phyloP scores from a whole-genome alignment of 2,888 invertebrate species.

The Muschampia plurimacula region DNA sequence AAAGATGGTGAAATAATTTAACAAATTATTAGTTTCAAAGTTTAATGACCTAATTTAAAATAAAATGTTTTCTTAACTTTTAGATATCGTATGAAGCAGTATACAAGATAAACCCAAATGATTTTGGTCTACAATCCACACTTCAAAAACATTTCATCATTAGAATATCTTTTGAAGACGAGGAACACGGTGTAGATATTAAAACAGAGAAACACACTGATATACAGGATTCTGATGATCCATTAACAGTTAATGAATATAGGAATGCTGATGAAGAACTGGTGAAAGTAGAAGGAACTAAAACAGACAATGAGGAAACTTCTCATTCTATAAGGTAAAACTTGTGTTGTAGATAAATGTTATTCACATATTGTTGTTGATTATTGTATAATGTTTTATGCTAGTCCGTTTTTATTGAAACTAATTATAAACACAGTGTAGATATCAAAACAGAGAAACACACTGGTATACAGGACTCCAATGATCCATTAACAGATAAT shows the following conservation, averaged over 20 bases:
- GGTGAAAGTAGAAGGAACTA: not conserved
- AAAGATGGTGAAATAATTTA: too few species aligned
- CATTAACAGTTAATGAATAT: not conserved
- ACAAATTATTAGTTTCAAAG: not conserved
- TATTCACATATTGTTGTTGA: too few species aligned
- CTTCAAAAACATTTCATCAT: not conserved
- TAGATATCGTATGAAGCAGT: constrained; percentile 62
- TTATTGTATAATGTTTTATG: too few species aligned
- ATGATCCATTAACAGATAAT: not conserved
- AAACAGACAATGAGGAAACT: not conserved
- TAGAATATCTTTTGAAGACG: not conserved
- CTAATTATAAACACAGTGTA: not conserved
- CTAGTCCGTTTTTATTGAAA: too few species aligned
- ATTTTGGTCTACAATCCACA: constrained; percentile 53
- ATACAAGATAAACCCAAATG: constrained; percentile 58
- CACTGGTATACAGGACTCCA: not conserved
- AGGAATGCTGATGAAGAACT: not conserved
- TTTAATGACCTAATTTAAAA: not conserved
- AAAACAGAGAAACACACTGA: not conserved
- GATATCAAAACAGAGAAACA: not conserved
- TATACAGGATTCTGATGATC: not conserved
- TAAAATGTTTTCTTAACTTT: not conserved
- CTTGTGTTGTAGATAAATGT: not conserved
- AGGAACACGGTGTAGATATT: not conserved
- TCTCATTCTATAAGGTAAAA: constrained; percentile 7